A percentile compares a stretch with the other conserved stretches of the same genome.
Conservation (phyloP, 2,113 vertebrate genomes). For the Pituophis catenifer region DNA sequence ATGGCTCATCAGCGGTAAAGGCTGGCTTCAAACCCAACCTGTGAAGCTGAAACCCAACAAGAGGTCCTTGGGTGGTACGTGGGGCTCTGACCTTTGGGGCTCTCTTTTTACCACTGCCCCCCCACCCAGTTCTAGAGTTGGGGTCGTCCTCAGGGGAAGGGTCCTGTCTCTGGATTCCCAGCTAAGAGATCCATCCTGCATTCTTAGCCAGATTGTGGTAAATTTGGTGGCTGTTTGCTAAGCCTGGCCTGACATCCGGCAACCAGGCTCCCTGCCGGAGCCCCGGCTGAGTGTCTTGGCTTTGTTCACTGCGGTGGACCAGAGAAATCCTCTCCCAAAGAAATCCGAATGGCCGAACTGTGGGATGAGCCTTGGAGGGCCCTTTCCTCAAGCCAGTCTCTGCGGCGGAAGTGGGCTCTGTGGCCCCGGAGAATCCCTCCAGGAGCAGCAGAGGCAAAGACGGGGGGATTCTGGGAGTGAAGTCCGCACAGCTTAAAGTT, state of each 20-base stretch:
- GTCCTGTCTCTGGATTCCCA: neutral
- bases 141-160: neutral
- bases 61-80: neutral
- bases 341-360: slow-evolving; percentile 11
- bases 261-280: neutral
- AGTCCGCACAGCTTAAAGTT: neutral
- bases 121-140: neutral
- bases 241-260: neutral
- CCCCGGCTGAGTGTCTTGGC: neutral
- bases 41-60: neutral
- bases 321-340: neutral
- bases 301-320: fast-evolving
- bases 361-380: slow-evolving; percentile 42
- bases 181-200: neutral
- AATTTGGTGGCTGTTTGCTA: neutral
- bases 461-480: neutral
- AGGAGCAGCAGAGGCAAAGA: neutral
- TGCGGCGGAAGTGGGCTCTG: slow-evolving; percentile 48
- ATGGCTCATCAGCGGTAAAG: neutral
- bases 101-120: neutral
- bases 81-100: neutral
- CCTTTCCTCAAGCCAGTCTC: slow-evolving; percentile 49
- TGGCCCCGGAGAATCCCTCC: slow-evolving; percentile 38
- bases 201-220: neutral
- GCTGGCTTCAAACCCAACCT: neutral